Percentiles rank a stretch among this genome's conserved stretches.
Conservation (phyloP, 2,113 vertebrate species). For the Typhlomys cinereus region DNA sequence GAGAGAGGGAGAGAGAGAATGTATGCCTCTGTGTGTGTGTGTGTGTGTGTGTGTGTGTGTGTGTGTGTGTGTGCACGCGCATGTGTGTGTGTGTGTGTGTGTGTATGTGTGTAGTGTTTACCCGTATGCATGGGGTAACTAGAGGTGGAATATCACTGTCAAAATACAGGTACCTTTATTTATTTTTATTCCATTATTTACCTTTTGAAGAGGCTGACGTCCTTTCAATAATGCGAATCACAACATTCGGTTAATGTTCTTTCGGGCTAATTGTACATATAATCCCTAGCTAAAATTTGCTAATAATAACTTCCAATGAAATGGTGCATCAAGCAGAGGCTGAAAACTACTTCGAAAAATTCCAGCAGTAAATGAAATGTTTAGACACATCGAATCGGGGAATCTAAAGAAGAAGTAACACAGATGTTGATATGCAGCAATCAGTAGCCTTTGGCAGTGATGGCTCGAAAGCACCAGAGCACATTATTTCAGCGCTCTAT, state of each 20-base stretch:
- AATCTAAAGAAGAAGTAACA: constrained; percentile 84
- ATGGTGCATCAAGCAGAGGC: constrained; percentile 70
- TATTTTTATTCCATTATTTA: constrained; percentile 87
- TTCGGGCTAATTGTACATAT: constrained; percentile 81
- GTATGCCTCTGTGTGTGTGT: background rate
- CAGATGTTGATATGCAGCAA: constrained; percentile 89
- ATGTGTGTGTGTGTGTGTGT: constrained; percentile 61
- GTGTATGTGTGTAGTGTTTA: constrained; percentile 71
- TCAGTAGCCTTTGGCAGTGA: constrained; percentile 89
- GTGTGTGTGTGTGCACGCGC: constrained; percentile 73
- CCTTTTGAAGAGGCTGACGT: constrained; percentile 81
- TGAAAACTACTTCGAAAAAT: constrained; percentile 82
- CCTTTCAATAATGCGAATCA: constrained; percentile 83
- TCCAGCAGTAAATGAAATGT: constrained; percentile 84
- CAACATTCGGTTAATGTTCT: constrained; percentile 75
- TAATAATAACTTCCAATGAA: constrained; percentile 77
- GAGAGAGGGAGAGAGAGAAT: background rate
- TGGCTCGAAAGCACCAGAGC: constrained; percentile 86
- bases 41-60: constrained; percentile 72
- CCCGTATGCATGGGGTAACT: constrained; percentile 77
- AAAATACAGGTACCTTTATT: constrained; percentile 90
- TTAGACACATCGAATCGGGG: constrained; percentile 87
- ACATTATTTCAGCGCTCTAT: constrained; percentile 85
- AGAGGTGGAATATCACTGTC: constrained; percentile 89
- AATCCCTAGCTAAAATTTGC: constrained; percentile 79